Evolutionary conservation across 35 echinoderm and acorn worm species (phyloP).

Genomic region (Apostichopus parvimensis): DNA sequence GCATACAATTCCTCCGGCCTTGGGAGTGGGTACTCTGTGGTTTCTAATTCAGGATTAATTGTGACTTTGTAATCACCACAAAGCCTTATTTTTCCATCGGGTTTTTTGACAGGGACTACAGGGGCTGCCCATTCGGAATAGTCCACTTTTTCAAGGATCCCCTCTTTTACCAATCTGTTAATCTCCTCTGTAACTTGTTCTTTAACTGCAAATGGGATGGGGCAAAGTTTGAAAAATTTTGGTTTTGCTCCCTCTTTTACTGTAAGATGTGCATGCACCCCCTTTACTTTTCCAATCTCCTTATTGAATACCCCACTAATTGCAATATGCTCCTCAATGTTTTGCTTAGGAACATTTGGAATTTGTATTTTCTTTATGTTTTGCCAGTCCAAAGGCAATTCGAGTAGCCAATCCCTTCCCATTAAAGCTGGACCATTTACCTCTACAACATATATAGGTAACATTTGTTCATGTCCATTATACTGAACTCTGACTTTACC

Average conservation of each 20-base stretch:
- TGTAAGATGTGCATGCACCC: slow-evolving; percentile 41
- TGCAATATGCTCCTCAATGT: background rate
- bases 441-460: slow-evolving; percentile 1
- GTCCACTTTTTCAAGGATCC: slow-evolving; percentile 17
- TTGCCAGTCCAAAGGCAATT: background rate
- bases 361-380: background rate
- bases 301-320: background rate
- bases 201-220: slow-evolving; percentile 64
- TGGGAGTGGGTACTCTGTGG: slow-evolving; percentile 58
- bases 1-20: slow-evolving; percentile 64
- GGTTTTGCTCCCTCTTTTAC: slow-evolving; percentile 42
- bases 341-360: background rate
- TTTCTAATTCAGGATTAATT: slow-evolving; percentile 29
- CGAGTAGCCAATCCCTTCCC: slow-evolving; percentile 17
- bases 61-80: no score
- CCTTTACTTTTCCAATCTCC: background rate
- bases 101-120: slow-evolving; percentile 54
- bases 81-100: slow-evolving; percentile 1
- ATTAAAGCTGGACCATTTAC: background rate
- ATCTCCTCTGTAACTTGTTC: slow-evolving; percentile 55
- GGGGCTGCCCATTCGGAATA: slow-evolving; percentile 49
- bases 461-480: background rate
- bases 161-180: background rate
- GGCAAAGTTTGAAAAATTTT: slow-evolving; percentile 60
- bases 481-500: background rate